A percentile compares a stretch with the other conserved stretches of the same genome.
These are phyloP conservation scores for Gymnopithys bicolor DNA, from an alignment of 2,797 vertebrate genomes.

Conservation along the genomic window DNA sequence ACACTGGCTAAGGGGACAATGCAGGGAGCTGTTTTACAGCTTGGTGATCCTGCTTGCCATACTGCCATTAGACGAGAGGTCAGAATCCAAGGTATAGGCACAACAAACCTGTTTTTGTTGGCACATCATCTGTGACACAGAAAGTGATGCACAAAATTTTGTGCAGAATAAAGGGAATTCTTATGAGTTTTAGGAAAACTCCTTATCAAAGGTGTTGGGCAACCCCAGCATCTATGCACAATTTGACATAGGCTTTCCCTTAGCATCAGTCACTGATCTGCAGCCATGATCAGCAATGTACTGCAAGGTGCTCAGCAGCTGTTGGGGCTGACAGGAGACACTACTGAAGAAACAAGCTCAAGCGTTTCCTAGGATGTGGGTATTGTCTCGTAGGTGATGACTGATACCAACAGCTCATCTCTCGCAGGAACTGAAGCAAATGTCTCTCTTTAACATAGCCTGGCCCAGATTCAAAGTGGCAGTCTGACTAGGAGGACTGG, in stretches of 20 bases:
- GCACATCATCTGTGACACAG: not conserved
- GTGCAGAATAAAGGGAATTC: not conserved
- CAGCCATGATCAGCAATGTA: not conserved
- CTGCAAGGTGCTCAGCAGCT: not conserved
- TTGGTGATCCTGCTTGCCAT: not conserved
- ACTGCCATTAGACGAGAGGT: not conserved
- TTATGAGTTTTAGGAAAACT: not conserved
- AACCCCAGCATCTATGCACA: not conserved
- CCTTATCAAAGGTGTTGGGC: not conserved
- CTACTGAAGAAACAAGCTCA: not conserved
- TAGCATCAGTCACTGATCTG: not conserved
- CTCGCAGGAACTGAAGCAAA: not conserved
- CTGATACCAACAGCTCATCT: not conserved
- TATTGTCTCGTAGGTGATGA: not conserved
- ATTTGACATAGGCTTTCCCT: not conserved
- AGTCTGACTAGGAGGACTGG: constrained; percentile 1
- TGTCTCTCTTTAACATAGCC: not conserved
- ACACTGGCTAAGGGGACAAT: constrained; percentile 24
- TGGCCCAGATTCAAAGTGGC: constrained; percentile 37
- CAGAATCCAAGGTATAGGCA: not conserved
- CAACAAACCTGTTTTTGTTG: not conserved
- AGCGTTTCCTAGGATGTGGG: not conserved
- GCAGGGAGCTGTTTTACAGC: constrained; percentile 16
- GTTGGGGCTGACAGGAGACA: not conserved
- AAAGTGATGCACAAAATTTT: not conserved